Evolutionary conservation across 2,888 invertebrate genomes (phyloP), one percentile per base, ranked within the genome.

Genomic region (Drosophila mimetica): DNA sequence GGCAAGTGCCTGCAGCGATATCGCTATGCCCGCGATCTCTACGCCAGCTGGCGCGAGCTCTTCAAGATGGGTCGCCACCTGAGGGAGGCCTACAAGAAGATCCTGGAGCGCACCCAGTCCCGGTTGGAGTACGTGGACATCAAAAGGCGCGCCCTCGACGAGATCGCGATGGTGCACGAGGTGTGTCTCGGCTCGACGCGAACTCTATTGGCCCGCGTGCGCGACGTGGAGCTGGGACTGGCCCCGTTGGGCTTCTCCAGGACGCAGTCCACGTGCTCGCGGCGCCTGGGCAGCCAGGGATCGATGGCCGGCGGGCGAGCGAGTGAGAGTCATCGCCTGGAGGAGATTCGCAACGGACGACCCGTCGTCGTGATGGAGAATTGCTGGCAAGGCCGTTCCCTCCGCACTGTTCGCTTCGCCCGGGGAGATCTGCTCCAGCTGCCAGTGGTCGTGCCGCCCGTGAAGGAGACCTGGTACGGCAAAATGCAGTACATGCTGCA

Each of bases 21-120:
- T 16, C 25, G 28, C 9, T 16, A 16, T 14, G 46, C 46, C 16
- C 25, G 28, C 0, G 28, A 28, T 2, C 6, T 28, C 6, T 47
- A 47, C 13, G 47, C 30, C 47, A 32, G 18, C 5, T 47, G 47
- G 47, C 16, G 47, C 8, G 47, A 47, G 47, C 47, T 47, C 47
- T 47, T 47, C 30, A 13, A 18, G 30, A 47, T 47, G 16, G 47
- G 47, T 4, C 47, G 32, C 8, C 7, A 47, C 4, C 13, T 47
- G 18, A 13, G 7, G 47, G 30, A 30, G 47, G 28, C 30, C 2
- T 47, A 18, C 18, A 47, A 18, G 47, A 32, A 32, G 30, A 18
- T 18, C 18, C 25, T 47, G 7, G 47, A 11, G 6, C 47, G 47
- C 30, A 32, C 47, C 13, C 18, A 47, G 4, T 13, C 30, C 13